phyloP scores from a whole-genome alignment of 2,113 vertebrate genomes.

The Blennius ocellaris region DNA sequence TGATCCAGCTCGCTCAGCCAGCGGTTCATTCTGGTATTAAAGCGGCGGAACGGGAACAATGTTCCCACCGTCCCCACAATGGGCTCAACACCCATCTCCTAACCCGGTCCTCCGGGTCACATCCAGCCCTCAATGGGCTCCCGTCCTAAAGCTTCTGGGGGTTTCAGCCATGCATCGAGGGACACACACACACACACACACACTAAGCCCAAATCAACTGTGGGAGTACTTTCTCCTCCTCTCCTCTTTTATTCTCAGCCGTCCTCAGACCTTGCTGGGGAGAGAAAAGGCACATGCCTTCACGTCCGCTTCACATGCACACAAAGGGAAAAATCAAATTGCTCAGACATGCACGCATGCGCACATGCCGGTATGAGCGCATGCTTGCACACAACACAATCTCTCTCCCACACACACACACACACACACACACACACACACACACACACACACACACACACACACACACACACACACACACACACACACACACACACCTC shows the following conservation, averaged over 20 bases:
- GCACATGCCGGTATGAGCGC: slow-evolving; percentile 47
- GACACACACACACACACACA: slow-evolving; percentile 13
- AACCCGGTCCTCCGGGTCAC: slow-evolving; percentile 67
- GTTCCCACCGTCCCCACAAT: slow-evolving; percentile 80
- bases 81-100: slow-evolving; percentile 75
- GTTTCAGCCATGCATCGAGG: slow-evolving; percentile 75
- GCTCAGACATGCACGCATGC: slow-evolving; percentile 75
- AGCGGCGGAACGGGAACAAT: slow-evolving; percentile 72
- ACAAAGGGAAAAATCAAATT: slow-evolving; percentile 74
- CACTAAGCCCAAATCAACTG: slow-evolving; percentile 74
- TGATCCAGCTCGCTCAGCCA: slow-evolving; percentile 47
- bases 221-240: slow-evolving; percentile 75
- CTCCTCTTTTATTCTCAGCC: slow-evolving; percentile 66
- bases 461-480: slow-evolving; percentile 41
- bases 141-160: slow-evolving; percentile 74
- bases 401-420: slow-evolving; percentile 40
- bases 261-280: slow-evolving; percentile 69
- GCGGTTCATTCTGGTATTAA: slow-evolving; percentile 62
- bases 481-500: slow-evolving; percentile 55
- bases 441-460: slow-evolving; percentile 47
- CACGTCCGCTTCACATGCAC: slow-evolving; percentile 77
- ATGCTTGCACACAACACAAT: slow-evolving; percentile 37
- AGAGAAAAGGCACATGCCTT: slow-evolving; percentile 83
- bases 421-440: slow-evolving; percentile 41
- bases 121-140: slow-evolving; percentile 68